Percentiles rank a stretch among this genome's conserved stretches.
phyloP scores from a whole-genome alignment of 1,140 invertebrate species.

The Cydia strobilella region DNA sequence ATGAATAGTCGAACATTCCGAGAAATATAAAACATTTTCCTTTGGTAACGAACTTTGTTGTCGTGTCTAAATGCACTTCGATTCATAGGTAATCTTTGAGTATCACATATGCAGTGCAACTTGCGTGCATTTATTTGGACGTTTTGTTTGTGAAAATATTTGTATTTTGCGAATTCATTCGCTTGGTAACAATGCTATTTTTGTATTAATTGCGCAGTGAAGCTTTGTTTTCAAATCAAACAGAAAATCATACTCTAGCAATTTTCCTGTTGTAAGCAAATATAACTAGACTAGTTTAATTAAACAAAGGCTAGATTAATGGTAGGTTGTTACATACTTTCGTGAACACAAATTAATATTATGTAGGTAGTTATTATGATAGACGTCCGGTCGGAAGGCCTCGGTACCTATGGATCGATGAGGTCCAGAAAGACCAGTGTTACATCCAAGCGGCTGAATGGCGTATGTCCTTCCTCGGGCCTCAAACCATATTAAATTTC shows the following conservation, averaged over 20 bases:
- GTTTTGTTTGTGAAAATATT: constrained; percentile 28
- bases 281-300: neutral
- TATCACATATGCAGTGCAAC: constrained; percentile 31
- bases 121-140: neutral
- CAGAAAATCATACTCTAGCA: constrained; percentile 31
- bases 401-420: too few relatives aligned
- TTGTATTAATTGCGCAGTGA: constrained; percentile 23
- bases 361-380: too few relatives aligned
- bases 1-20: constrained; percentile 75
- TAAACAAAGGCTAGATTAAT: neutral
- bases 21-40: constrained; percentile 71
- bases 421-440: too few relatives aligned
- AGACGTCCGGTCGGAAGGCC: too few relatives aligned
- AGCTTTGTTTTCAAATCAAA: constrained; percentile 27
- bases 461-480: too few relatives aligned
- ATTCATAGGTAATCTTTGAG: constrained; percentile 51
- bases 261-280: constrained; percentile 23
- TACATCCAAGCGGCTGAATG: too few relatives aligned
- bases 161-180: constrained; percentile 23
- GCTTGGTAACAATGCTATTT: constrained; percentile 27
- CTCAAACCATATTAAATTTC: too few relatives aligned
- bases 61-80: constrained; percentile 63
- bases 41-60: constrained; percentile 63
- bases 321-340: neutral
- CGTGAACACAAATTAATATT: neutral